These are phyloP conservation scores for Metalampra italica DNA, from an alignment of 2,888 invertebrate species.

Conservation along the genomic window DNA sequence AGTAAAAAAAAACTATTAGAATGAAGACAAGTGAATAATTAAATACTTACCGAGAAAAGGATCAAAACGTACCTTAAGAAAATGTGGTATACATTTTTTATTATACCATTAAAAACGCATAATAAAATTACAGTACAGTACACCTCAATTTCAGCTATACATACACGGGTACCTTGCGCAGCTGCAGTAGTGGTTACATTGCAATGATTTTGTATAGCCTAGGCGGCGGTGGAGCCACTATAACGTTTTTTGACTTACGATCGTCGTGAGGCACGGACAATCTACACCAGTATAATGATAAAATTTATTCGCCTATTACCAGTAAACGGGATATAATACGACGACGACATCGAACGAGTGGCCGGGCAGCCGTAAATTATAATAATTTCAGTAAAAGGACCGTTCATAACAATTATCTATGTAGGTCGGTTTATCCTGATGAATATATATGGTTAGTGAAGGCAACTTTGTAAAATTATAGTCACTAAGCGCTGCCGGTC, in stretches of 20 bases:
- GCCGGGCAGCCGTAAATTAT: conserved; percentile 19
- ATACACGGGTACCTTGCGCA: too few species aligned
- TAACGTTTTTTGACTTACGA: conserved; percentile 38
- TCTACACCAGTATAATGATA: conserved; percentile 36
- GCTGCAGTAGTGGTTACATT: too few species aligned
- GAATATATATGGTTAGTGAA: background rate
- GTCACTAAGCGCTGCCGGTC: too few species aligned
- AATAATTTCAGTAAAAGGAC: conserved; percentile 29
- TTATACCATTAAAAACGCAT: too few species aligned
- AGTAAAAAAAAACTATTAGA: too few species aligned
- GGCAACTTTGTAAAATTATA: background rate
- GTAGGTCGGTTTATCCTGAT: background rate
- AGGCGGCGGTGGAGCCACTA: background rate
- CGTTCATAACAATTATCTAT: conserved; percentile 23
- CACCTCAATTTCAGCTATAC: too few species aligned
- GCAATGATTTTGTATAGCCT: too few species aligned
- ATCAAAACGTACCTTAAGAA: too few species aligned
- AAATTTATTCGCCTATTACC: conserved; percentile 46
- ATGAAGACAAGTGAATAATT: too few species aligned
- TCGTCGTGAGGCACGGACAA: conserved; percentile 34
- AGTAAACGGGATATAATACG: conserved; percentile 32
- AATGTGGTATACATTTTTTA: too few species aligned
- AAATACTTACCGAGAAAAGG: too few species aligned
- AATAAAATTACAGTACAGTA: too few species aligned
- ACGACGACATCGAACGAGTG: conserved; percentile 25